A percentile compares a stretch with the other conserved stretches of the same genome.
phyloP scores from a whole-genome alignment of 1,140 invertebrate species.

The Campodea augens region DNA sequence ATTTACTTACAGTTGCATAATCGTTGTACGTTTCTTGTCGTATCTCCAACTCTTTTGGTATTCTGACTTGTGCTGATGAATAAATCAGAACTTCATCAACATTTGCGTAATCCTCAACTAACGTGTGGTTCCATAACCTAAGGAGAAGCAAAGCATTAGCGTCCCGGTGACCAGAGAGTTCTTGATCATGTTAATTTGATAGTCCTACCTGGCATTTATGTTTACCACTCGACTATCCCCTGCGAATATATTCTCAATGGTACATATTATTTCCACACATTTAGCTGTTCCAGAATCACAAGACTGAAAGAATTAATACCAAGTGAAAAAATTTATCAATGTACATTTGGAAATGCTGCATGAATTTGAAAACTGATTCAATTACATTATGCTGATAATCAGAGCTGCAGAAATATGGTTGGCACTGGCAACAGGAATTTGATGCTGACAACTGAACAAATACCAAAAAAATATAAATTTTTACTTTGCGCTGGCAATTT shows the following conservation, averaged over 20 bases:
- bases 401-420: too few relatives aligned
- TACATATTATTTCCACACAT: constrained; percentile 67
- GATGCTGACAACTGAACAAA: too few relatives aligned
- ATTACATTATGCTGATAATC: too few relatives aligned
- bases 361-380: too few relatives aligned
- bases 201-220: constrained; percentile 42
- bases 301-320: constrained; percentile 35
- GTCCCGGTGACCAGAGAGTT: background rate
- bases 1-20: constrained; percentile 24
- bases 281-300: constrained; percentile 58
- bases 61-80: constrained; percentile 49
- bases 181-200: background rate
- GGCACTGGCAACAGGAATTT: too few relatives aligned
- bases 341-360: too few relatives aligned
- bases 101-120: constrained; percentile 66
- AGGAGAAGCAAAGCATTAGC: constrained; percentile 5
- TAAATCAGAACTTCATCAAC: constrained; percentile 64
- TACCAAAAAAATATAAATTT: too few relatives aligned
- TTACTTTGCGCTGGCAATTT: too few relatives aligned
- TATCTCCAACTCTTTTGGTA: constrained; percentile 46
- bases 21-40: constrained; percentile 46
- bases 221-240: constrained; percentile 55
- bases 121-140: constrained; percentile 74
- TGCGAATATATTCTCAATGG: constrained; percentile 49
- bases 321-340: too few relatives aligned